A percentile compares a stretch with the other conserved stretches of the same genome.
These are phyloP conservation scores for Polyploca ridens DNA, from an alignment of 2,888 invertebrate genomes.

Conservation along the genomic window DNA sequence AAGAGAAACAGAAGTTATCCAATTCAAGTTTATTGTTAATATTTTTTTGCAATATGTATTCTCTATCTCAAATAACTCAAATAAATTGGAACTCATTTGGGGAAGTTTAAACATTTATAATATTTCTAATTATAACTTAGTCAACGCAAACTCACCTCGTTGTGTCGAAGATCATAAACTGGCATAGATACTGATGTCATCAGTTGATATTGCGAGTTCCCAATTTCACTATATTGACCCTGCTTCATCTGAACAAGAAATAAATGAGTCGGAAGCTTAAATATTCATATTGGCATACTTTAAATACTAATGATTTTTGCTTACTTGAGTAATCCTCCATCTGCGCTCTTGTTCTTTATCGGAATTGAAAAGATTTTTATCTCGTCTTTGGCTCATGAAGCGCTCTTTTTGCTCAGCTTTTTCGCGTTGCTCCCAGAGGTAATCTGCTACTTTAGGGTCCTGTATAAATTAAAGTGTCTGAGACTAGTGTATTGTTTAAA, in stretches of 20 bases:
- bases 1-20: neutral
- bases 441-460: conserved; percentile 96
- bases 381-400: conserved; percentile 87
- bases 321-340: conserved; percentile 79
- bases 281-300: neutral
- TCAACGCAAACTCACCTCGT: conserved; percentile 87
- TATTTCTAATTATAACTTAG: conserved; percentile 22
- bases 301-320: conserved; percentile 22
- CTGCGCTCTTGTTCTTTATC: conserved; percentile 87
- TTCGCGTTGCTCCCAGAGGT: conserved; percentile 94
- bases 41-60: conserved; percentile 17
- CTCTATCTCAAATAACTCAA: conserved; percentile 21
- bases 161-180: conserved; percentile 94
- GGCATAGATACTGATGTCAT: conserved; percentile 98
- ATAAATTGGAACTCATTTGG: conserved; percentile 30
- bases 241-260: conserved; percentile 79
- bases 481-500: conserved; percentile 17
- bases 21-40: conserved; percentile 28
- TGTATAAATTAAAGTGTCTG: conserved; percentile 43
- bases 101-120: conserved; percentile 27
- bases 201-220: conserved; percentile 88
- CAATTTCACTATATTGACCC: conserved; percentile 86
- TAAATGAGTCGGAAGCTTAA: conserved; percentile 6
- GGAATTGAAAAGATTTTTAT: conserved; percentile 85
- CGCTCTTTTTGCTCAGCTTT: conserved; percentile 91